A percentile compares a stretch with the other conserved stretches of the same genome.
Conservation (phyloP, 2,888 invertebrate species). For the Selenia dentaria region DNA sequence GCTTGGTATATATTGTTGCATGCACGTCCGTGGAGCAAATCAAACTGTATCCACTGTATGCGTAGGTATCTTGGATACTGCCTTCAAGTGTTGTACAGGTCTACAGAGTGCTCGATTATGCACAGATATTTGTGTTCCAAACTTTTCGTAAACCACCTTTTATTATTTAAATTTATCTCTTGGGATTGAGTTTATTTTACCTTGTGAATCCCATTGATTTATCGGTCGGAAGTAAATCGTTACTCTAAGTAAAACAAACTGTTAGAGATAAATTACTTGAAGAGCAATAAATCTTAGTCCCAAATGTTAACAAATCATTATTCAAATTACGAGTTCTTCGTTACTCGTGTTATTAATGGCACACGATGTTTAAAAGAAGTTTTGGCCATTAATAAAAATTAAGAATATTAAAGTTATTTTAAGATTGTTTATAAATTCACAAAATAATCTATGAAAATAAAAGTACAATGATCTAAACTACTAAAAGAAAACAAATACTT, state of each 20-base stretch:
- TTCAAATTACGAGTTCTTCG: neutral
- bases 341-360: constrained; percentile 4
- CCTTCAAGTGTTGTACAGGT: constrained; percentile 12
- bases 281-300: neutral
- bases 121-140: constrained; percentile 60
- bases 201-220: constrained; percentile 34
- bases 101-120: constrained; percentile 60
- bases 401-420: too few species aligned
- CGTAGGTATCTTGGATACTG: neutral
- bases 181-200: constrained; percentile 54
- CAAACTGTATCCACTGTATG: too few species aligned
- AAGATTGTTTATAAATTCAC: too few species aligned
- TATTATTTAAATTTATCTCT: constrained; percentile 66
- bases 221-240: constrained; percentile 19
- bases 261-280: neutral
- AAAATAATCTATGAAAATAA: too few species aligned
- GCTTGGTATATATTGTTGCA: too few species aligned
- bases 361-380: too few species aligned
- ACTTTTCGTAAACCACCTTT: constrained; percentile 54
- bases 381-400: too few species aligned
- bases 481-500: too few species aligned
- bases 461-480: too few species aligned
- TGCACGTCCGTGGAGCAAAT: too few species aligned
- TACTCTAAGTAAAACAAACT: neutral
- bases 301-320: neutral